Evolutionary conservation across 2,888 invertebrate species (phyloP), one percentile per base, ranked within the genome.

Genomic region (Odontocolon sp.): DNA sequence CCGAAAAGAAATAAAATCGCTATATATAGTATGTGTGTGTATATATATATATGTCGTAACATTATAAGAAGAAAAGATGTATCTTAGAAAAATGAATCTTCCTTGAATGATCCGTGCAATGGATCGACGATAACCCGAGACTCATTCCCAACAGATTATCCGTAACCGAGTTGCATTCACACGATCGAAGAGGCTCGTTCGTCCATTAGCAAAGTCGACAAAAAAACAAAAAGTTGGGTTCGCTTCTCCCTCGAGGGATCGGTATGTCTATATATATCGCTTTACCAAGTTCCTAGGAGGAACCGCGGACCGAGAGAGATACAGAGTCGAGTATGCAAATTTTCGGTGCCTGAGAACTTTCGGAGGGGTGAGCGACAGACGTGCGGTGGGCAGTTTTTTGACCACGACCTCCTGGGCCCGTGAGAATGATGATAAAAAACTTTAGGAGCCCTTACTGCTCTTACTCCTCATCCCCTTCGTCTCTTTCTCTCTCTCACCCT

Each of bases 351-450:
- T 79, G 81, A 82, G 80, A 81, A 82, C 80, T 81, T 74, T 78
- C 63, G 59, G 73, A 69, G 72, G 80, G 81, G 75, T 75, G 77
- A 69, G 69, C 50, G 72, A 72, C 74, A 66, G 54, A 71, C 67
- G 66, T 50, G 77, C 56, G 74, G 66, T 76, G 76, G 69, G 74
- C 69, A 73, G 75, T 84, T 87, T 87, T 88, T 88, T 84, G 83
- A 84, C 81, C 83, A 81, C 78, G 77, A 77, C 81, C 82, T 83
- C 82, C 82, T 84, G 81, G 82, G 81, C 82, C 80, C 84, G 82
- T 82, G 82, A 82, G 81, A 84, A 86, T 82, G 83, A 85, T 52
- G 73, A 79, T 61, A 80, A 81, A 81, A 78, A 80, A 78, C 56
- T 42, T 73, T 50, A 23, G 42, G 54, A 75, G 70, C 52, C 72